Conservation (phyloP, 2,888 invertebrate genomes). For the Auanema sp. region DNA sequence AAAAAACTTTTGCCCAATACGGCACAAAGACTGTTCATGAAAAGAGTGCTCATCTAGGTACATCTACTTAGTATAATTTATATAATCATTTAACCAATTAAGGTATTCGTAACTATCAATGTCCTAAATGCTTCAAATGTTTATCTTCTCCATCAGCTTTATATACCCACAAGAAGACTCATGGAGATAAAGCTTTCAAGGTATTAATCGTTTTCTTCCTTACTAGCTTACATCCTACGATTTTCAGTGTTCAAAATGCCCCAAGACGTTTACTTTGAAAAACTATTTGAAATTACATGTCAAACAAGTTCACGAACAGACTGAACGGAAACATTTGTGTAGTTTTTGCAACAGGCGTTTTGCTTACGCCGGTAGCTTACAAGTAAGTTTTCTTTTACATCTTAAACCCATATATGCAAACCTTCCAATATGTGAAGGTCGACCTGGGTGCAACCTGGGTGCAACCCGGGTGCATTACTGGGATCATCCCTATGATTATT, state of each 20-base stretch:
- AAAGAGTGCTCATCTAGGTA: constrained; percentile 60
- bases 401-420: neutral
- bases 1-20: constrained; percentile 64
- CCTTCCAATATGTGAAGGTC: neutral
- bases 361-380: constrained; percentile 63
- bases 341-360: constrained; percentile 59
- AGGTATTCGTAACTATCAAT: constrained; percentile 62
- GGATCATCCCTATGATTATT: too few relatives aligned
- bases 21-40: constrained; percentile 65
- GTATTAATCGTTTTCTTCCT: constrained; percentile 13
- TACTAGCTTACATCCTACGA: neutral
- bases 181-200: constrained; percentile 60
- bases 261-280: constrained; percentile 63
- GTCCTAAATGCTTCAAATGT: constrained; percentile 60
- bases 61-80: constrained; percentile 5
- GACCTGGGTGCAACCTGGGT: neutral
- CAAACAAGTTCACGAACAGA: constrained; percentile 62
- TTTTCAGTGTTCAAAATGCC: constrained; percentile 58
- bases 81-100: too few relatives aligned
- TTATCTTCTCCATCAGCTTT: constrained; percentile 63
- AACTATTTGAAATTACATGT: constrained; percentile 64
- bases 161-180: constrained; percentile 64
- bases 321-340: constrained; percentile 59
- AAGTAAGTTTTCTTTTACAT: constrained; percentile 32
- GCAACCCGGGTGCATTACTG: too few relatives aligned